phyloP scores from a whole-genome alignment of 2,797 vertebrate genomes.

The Cygnus olor region DNA sequence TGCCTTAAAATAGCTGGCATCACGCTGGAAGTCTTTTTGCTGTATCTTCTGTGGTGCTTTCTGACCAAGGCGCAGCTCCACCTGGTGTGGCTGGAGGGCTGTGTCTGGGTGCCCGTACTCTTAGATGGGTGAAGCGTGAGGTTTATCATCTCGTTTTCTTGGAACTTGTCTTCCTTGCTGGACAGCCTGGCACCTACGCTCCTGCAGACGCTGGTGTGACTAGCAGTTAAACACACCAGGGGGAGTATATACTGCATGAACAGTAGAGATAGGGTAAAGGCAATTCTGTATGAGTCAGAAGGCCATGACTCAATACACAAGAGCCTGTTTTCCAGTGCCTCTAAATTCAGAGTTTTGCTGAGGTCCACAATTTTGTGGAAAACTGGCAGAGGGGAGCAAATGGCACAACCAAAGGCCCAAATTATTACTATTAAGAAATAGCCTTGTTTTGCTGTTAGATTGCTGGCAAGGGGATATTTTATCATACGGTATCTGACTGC shows the following conservation, averaged over 20 bases:
- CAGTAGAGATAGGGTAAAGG: slow-evolving; percentile 81
- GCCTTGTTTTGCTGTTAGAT: slow-evolving; percentile 81
- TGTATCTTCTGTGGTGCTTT: slow-evolving; percentile 81
- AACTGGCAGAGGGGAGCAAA: slow-evolving; percentile 84
- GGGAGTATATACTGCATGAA: slow-evolving; percentile 85
- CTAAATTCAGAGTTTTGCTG: slow-evolving; percentile 77
- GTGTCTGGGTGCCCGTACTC: slow-evolving; percentile 27
- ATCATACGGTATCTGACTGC: slow-evolving; percentile 85
- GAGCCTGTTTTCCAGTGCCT: slow-evolving; percentile 77
- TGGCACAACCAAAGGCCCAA: slow-evolving; percentile 80
- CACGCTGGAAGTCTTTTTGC: slow-evolving; percentile 81
- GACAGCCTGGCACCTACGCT: slow-evolving; percentile 79
- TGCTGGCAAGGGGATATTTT: slow-evolving; percentile 81
- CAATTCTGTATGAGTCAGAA: slow-evolving; percentile 81
- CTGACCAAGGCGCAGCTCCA: slow-evolving; percentile 76
- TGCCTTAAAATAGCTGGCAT: slow-evolving; percentile 75
- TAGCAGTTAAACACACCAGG: slow-evolving; percentile 79
- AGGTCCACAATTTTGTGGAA: slow-evolving; percentile 83
- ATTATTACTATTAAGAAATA: slow-evolving; percentile 77
- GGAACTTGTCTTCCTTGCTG: slow-evolving; percentile 71
- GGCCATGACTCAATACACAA: slow-evolving; percentile 85
- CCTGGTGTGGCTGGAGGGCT: slow-evolving; percentile 39
- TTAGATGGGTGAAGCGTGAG: slow-evolving; percentile 79
- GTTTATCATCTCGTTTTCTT: slow-evolving; percentile 84
- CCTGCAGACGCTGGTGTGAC: slow-evolving; percentile 84